Evolutionary conservation across 2,113 vertebrate species (phyloP), one percentile per base, ranked within the genome.

Genomic region (Pungitius pungitius): DNA sequence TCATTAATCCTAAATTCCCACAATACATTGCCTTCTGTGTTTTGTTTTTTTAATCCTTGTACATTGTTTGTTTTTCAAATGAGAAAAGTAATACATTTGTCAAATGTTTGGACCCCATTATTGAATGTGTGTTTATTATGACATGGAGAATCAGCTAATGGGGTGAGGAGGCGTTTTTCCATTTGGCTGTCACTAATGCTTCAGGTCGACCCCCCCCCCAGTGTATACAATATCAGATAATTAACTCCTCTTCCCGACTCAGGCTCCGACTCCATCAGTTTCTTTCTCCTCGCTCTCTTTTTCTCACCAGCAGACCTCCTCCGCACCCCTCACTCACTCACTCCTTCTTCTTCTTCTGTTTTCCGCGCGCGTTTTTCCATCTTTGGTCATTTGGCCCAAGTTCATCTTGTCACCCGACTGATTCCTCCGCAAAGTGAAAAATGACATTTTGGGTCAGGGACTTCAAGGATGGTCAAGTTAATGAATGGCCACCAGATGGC

Each of bases 401-500:
- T 89, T 88, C 70, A 77, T 85, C 76, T 79, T 85, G 80, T 88
- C 90, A 79, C 85, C 86, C 62, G 82, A 88, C 82, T 60, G 79
- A 91, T 88, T 91, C 77, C 71, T 90, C 77, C 70, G 85, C 78
- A 84, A 91, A 88, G 88, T 92, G 91, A 93, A 92, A 92, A 93
- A 93, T 94, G 91, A 92, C 93, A 92, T 92, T 92, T 91, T 85
- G 77, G 92, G 92, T 91, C 91, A 43, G 88, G 82, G 88, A 93
- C 89, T 90, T 92, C 88, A 91, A 92, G 91, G 90, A 93, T 91
- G 92, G 88, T 92, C 89, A 90, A 92, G 85, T 90, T 94, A 95
- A 94, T 94, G 93, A 93, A 94, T 93, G 91, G 88, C 90, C 88
- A 93, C 88, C 93, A 94, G 93, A 94, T 95, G 94, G 92, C 85